Evolutionary conservation across 2,797 vertebrate species (phyloP).

Genomic region (Cryptoprocta ferox): DNA sequence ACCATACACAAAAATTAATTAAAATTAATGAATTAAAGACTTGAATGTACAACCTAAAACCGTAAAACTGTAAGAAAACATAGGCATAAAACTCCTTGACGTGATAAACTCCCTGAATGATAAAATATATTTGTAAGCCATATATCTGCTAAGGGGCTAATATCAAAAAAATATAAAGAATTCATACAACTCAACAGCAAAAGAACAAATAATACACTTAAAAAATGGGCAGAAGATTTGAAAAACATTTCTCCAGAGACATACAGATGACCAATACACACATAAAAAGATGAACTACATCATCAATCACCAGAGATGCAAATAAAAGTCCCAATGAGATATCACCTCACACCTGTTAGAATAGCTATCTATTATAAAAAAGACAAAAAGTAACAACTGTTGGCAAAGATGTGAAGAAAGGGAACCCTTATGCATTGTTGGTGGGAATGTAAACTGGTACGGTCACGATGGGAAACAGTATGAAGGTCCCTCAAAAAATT

Average conservation of each 20-base stretch:
- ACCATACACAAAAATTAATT: background rate
- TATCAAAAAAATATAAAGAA: background rate
- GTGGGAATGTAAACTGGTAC: background rate
- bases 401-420: background rate
- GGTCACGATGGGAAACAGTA: background rate
- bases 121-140: background rate
- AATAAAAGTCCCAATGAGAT: background rate
- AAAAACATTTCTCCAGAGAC: background rate
- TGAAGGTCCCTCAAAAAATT: background rate
- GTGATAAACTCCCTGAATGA: background rate
- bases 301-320: background rate
- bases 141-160: background rate
- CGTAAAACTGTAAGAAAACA: background rate
- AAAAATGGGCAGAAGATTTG: background rate
- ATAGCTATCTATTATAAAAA: background rate
- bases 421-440: background rate
- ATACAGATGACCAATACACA: background rate
- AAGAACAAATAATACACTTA: background rate
- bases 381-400: background rate
- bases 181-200: background rate
- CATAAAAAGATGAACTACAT: background rate
- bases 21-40: background rate
- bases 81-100: background rate
- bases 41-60: background rate
- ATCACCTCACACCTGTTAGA: background rate